Percentiles rank a stretch among this genome's conserved stretches.
Evolutionary conservation across 2,113 vertebrate genomes (phyloP).

Genomic region (Cyanoderma ruficeps): DNA sequence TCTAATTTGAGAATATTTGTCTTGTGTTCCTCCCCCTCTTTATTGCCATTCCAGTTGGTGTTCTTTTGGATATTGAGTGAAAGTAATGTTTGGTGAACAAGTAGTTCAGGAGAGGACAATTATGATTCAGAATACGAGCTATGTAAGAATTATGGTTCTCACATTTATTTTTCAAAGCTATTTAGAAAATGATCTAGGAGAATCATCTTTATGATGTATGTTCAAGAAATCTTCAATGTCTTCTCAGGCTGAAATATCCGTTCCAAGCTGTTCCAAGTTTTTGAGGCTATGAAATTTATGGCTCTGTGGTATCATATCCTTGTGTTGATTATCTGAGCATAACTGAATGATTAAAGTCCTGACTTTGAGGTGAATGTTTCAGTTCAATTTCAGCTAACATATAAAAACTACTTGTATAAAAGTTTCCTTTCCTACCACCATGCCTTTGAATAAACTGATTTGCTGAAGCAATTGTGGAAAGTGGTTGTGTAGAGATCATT

Average conservation of each 20-base stretch:
- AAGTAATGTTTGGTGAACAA: neutral
- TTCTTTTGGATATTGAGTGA: neutral
- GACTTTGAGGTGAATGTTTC: neutral
- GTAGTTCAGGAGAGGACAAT: neutral
- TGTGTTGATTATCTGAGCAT: neutral
- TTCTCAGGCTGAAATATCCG: neutral
- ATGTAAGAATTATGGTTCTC: neutral
- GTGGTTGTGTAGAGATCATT: neutral
- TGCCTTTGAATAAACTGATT: neutral
- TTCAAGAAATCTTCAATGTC: neutral
- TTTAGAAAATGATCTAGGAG: neutral
- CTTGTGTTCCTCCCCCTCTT: neutral
- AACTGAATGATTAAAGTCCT: neutral
- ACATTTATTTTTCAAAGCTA: neutral
- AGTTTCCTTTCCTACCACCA: neutral
- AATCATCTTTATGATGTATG: neutral
- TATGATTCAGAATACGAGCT: neutral
- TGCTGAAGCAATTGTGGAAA: neutral
- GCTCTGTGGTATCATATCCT: neutral
- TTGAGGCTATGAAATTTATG: neutral
- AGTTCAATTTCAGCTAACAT: neutral
- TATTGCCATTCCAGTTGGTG: neutral
- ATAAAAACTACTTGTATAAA: neutral
- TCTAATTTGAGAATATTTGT: neutral
- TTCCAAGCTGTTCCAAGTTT: neutral